These are phyloP conservation scores for Nomia melanderi DNA, from an alignment of 1,140 invertebrate species.

Conservation along the genomic window DNA sequence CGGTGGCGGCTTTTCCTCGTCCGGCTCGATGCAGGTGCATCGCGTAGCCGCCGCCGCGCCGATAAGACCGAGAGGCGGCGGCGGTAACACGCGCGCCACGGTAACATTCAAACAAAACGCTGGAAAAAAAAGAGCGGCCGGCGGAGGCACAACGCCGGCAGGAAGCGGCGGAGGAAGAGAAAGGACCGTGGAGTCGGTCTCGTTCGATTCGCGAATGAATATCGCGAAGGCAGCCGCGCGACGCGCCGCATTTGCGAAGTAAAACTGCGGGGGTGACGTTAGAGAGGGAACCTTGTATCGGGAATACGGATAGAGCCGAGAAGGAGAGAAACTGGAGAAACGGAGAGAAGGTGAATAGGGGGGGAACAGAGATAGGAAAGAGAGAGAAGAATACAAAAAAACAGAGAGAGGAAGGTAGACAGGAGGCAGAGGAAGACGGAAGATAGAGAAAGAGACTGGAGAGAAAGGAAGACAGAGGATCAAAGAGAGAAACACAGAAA, in stretches of 20 bases:
- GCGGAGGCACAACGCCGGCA: slow-evolving; percentile 13
- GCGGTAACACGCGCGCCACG: neutral
- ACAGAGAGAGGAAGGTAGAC: no score
- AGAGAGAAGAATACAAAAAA: slow-evolving; percentile 16
- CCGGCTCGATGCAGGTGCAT: slow-evolving; percentile 19
- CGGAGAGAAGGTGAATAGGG: slow-evolving; percentile 1
- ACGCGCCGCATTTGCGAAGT: neutral
- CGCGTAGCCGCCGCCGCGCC: slow-evolving; percentile 15
- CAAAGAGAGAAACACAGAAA: no score
- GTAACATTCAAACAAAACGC: slow-evolving; percentile 41
- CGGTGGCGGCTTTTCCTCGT: slow-evolving; percentile 18
- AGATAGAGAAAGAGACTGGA: no score
- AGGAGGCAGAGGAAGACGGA: no score
- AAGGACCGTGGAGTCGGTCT: no score
- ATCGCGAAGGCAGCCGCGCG: slow-evolving; percentile 3
- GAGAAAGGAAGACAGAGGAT: no score
- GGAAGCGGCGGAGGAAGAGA: slow-evolving; percentile 7
- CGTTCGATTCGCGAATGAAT: slow-evolving; percentile 35
- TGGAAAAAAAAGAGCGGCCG: slow-evolving; percentile 16
- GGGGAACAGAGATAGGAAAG: slow-evolving; percentile 24
- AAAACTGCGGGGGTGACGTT: no score
- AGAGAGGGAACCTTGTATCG: no score
- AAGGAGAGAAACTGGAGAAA: no score
- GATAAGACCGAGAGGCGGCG: slow-evolving; percentile 17
- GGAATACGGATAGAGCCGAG: no score